Percentiles rank a stretch among this genome's conserved stretches.
Evolutionary conservation across 2,113 vertebrate genomes (phyloP).

Genomic region (Talpa occidentalis): DNA sequence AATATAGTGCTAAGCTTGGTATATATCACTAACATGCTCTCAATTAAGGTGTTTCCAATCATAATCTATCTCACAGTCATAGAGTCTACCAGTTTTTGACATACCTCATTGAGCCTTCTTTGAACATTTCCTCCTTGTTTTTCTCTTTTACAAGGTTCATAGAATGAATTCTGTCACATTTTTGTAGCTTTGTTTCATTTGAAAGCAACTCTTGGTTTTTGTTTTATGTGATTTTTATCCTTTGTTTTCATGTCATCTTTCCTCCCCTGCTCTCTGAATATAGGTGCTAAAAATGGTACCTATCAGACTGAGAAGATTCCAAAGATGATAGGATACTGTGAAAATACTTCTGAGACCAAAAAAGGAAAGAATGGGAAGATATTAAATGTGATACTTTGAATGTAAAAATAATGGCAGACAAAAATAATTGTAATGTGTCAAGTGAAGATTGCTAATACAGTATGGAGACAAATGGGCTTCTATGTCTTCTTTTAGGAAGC

Average conservation of each 20-base stretch:
- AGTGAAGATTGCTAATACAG: background rate
- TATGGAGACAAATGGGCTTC: background rate
- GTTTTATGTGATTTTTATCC: background rate
- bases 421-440: background rate
- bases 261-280: background rate
- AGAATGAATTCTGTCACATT: background rate
- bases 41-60: background rate
- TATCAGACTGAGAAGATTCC: background rate
- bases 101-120: background rate
- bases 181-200: slow-evolving; percentile 8
- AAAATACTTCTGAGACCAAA: background rate
- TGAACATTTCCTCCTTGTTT: background rate
- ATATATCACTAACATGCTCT: background rate
- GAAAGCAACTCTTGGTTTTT: background rate
- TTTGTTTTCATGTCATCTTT: background rate
- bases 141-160: background rate
- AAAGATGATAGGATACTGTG: background rate
- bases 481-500: background rate
- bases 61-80: background rate
- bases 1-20: background rate
- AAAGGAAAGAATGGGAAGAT: background rate
- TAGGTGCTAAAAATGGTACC: background rate
- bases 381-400: background rate
- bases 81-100: background rate
- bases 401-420: background rate